Base-by-base conservation (phyloP, 2,888 invertebrate species). In the Cryptosula pallasiana region DNA sequence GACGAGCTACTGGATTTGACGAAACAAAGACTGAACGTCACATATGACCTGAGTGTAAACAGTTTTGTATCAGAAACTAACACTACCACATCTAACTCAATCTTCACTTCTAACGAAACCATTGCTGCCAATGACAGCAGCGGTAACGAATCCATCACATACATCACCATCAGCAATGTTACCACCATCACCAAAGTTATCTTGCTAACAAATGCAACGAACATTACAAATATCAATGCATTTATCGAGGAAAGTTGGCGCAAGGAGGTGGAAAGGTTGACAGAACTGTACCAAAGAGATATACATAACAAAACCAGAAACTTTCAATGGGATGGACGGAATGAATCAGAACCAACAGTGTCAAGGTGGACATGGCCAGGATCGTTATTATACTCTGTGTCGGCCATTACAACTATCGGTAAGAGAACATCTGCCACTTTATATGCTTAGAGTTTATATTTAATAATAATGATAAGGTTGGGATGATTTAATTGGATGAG, bases 401-500 rank as follows among this genome's bases (percentile, higher is more conserved):
- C 63, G 9, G 63, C 63, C 27, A 63, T 63, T 32, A 63, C 63
- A 5, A 63, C 63, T n/a, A 63, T 63, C 32, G 63, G 63, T 63
- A 63, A 34, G 63, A 5, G 1, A 32, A 63, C 20, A 20, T 45
- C 45, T 13, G n/a, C n/a, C n/a, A n/a, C n/a, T n/a, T n/a, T n/a
- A n/a, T n/a, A n/a, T n/a, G n/a, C n/a, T n/a, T n/a, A n/a, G n/a
- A n/a, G n/a, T n/a, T n/a, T n/a, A n/a, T n/a, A n/a, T n/a, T n/a
- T n/a, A n/a, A n/a, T n/a, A n/a, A n/a, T n/a, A n/a, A n/a, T n/a
- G n/a, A n/a, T n/a, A n/a, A n/a, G n/a, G n/a, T n/a, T n/a, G n/a
- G n/a, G n/a, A n/a, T n/a, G n/a, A n/a, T n/a, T n/a, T n/a, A n/a
- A n/a, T n/a, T n/a, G n/a, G n/a, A n/a, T n/a, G n/a, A n/a, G n/a